Evolutionary conservation across 2,797 vertebrate genomes (phyloP).

Genomic region (Peromyscus nudipes): DNA sequence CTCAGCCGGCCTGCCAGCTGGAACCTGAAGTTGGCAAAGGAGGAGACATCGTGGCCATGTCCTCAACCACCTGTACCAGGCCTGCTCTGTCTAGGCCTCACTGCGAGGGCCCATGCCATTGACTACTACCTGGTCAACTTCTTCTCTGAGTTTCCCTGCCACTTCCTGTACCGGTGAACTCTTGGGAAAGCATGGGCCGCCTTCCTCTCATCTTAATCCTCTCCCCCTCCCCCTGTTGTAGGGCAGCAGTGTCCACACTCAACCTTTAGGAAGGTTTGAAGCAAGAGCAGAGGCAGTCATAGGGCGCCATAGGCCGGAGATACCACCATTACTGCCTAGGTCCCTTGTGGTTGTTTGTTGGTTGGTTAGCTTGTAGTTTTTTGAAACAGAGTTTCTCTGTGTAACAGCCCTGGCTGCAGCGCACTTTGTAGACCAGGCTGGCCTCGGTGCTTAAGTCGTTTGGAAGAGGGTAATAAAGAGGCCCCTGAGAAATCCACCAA

Average conservation of each 20-base stretch:
- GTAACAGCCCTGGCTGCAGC: not conserved
- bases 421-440: not conserved
- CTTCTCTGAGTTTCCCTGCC: conserved; percentile 86
- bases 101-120: conserved; percentile 90
- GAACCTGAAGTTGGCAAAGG: conserved; percentile 77
- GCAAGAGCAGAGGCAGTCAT: too few relatives aligned
- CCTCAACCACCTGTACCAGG: conserved; percentile 90
- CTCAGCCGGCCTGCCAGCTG: conserved; percentile 74
- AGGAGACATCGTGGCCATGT: conserved; percentile 69
- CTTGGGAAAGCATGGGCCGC: conserved; percentile 69
- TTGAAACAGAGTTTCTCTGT: not conserved
- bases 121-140: conserved; percentile 90
- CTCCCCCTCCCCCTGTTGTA: not conserved
- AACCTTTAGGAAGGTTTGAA: not conserved
- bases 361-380: not conserved
- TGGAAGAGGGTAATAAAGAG: not conserved
- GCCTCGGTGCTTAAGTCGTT: not conserved
- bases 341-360: not conserved
- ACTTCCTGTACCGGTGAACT: conserved; percentile 88
- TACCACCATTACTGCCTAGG: not conserved
- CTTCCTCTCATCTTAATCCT: not conserved
- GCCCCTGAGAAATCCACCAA: not conserved
- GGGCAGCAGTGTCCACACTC: not conserved
- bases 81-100: conserved; percentile 92
- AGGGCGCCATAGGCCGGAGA: not conserved